Evolutionary conservation across 2,797 vertebrate species (phyloP).

Genomic region (Thalassophryne amazonica): DNA sequence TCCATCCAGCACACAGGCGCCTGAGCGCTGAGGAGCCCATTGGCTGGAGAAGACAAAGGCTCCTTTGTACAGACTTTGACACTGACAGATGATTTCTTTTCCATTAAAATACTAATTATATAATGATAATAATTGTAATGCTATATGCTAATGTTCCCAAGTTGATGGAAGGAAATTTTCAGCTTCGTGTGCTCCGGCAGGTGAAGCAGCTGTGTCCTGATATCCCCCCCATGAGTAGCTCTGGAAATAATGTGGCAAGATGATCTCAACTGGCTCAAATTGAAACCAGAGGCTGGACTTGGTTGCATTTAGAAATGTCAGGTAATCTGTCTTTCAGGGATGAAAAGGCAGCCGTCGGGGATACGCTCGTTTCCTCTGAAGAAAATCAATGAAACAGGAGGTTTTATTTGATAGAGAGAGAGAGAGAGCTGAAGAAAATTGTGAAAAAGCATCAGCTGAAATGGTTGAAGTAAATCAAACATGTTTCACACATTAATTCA

Average conservation of each 20-base stretch:
- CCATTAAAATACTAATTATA: too few species aligned
- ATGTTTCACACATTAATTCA: too few species aligned
- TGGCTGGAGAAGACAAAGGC: too few species aligned
- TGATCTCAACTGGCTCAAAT: conserved; percentile 23
- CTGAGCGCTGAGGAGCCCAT: too few species aligned
- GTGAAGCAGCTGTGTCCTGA: conserved; percentile 41
- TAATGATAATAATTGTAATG: too few species aligned
- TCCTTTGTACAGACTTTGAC: too few species aligned
- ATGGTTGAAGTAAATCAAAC: too few species aligned
- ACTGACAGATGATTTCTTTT: too few species aligned
- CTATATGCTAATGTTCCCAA: too few species aligned
- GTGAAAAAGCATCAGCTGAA: too few species aligned
- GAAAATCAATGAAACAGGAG: conserved; percentile 65
- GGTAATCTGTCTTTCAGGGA: conserved; percentile 70
- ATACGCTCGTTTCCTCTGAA: conserved; percentile 66
- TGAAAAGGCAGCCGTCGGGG: conserved; percentile 65
- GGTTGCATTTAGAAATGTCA: conserved; percentile 68
- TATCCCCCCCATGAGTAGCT: conserved; percentile 21
- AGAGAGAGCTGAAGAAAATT: too few species aligned
- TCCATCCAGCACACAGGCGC: too few species aligned
- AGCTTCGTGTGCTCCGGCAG: conserved; percentile 19
- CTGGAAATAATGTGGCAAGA: conserved; percentile 12
- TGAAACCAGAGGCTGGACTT: conserved; percentile 32
- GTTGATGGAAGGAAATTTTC: conserved; percentile 3
- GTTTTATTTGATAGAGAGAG: conserved; percentile 56